Base-by-base conservation (phyloP, 2,797 vertebrate genomes). In the Rhynchotus rufescens region DNA sequence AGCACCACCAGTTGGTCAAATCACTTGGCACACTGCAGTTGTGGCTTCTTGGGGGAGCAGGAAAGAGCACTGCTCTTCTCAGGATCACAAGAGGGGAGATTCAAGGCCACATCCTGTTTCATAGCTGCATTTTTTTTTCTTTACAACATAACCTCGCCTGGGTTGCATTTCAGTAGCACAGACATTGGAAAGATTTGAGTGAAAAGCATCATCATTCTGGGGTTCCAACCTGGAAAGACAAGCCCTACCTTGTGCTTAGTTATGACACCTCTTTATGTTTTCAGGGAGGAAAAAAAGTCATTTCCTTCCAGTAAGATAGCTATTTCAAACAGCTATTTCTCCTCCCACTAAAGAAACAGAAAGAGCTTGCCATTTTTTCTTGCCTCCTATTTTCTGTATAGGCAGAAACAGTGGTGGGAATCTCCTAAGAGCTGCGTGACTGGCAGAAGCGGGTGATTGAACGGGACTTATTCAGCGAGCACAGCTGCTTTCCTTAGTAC, bases 401-500 rank as follows among this genome's bases (percentile, higher is more conserved):
- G 7, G 40, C 42, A 51, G 64, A 44, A 12, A 3, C 56, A 9
- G 71, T 11, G 34, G n/a, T 67, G 51, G 42, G 5, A 88, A 47
- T 20, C 30, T 45, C 0, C 0, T 5, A 15, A 22, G 42, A 73
- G 51, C 51, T 3, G 34, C 65, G 60, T 4, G 56, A 60, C 25
- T 54, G 52, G 56, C 76, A 80, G 51, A 38, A 91, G 57, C 4
- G 65, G 40, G 38, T 82, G 73, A 44, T 51, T 88, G 52, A 44
- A 86, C 38, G 59, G n/a, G 28, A 60, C 36, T 69, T 34, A 69
- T 36, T 52, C 51, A 12, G 38, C 30, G 32, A 38, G 47, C 69
- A 59, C 76, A 84, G 65, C 76, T 83, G 80, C 42, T 78, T 65
- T 78, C 36, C 44, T 89, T 52, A 51, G 42, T 64, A 45, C 21